phyloP scores from a whole-genome alignment of 2,888 invertebrate species.

The Mythimna ferrago region DNA sequence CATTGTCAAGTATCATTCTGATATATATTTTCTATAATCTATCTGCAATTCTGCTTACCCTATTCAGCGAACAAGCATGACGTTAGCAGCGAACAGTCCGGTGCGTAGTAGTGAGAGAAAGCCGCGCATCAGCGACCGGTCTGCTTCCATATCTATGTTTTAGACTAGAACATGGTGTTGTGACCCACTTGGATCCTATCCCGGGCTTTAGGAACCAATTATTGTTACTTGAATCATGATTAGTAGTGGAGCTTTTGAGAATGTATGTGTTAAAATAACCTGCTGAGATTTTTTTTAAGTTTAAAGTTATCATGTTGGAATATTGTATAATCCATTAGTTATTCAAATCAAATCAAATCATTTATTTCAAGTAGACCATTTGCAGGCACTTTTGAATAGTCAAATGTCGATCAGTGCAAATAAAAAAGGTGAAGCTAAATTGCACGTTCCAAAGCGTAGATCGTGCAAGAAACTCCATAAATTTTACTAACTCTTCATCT shows the following conservation, averaged over 20 bases:
- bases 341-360: no score
- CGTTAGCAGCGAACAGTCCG: constrained; percentile 30
- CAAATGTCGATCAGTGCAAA: no score
- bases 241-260: background rate
- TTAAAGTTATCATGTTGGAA: background rate
- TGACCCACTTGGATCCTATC: constrained; percentile 57
- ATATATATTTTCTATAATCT: background rate
- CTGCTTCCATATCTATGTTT: constrained; percentile 49
- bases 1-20: background rate
- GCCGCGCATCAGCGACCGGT: constrained; percentile 68
- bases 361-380: no score
- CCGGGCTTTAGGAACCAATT: constrained; percentile 26
- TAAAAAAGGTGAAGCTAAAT: no score
- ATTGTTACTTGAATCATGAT: background rate
- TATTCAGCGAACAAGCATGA: constrained; percentile 7
- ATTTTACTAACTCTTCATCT: background rate
- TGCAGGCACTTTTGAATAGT: no score
- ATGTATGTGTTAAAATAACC: background rate
- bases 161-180: constrained; percentile 59
- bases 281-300: background rate
- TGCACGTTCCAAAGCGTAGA: no score
- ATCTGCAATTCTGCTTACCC: background rate
- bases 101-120: constrained; percentile 66
- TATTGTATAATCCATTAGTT: background rate
- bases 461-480: no score